A percentile compares a stretch with the other conserved stretches of the same genome.
phyloP scores from a whole-genome alignment of 2,113 vertebrate genomes.

The Carlito syrichta region DNA sequence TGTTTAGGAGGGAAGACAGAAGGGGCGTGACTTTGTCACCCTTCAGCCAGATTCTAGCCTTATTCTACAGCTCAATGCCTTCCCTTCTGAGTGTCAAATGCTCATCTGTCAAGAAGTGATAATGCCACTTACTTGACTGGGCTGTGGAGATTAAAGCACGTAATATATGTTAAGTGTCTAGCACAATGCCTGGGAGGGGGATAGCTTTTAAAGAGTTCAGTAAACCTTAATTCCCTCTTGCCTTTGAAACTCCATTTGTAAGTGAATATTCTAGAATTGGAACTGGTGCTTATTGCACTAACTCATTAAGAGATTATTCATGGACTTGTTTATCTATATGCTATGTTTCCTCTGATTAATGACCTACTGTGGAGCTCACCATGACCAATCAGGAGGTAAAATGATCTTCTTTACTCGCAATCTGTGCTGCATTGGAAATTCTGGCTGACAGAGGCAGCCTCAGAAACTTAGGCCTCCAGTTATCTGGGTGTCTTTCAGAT shows the following conservation, averaged over 20 bases:
- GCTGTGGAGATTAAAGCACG: not conserved
- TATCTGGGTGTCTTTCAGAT: not conserved
- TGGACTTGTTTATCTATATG: not conserved
- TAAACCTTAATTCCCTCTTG: not conserved
- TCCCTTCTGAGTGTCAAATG: not conserved
- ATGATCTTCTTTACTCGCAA: not conserved
- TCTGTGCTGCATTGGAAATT: not conserved
- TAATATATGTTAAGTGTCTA: not conserved
- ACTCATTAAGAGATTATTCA: not conserved
- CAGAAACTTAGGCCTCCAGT: not conserved
- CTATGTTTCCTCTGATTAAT: not conserved
- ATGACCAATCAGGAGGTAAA: not conserved
- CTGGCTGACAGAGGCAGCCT: not conserved
- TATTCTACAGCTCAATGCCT: rapidly evolving
- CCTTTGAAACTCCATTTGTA: not conserved
- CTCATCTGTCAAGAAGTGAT: not conserved
- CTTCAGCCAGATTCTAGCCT: too few species aligned
- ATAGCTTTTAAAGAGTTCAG: not conserved
- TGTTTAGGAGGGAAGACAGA: too few species aligned
- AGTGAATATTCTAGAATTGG: not conserved
- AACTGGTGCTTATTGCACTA: not conserved
- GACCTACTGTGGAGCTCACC: not conserved
- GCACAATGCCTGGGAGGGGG: not conserved
- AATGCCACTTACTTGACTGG: not conserved
- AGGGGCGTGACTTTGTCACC: not conserved